Evolutionary conservation across 2,888 invertebrate species (phyloP), one percentile per base, ranked within the genome.

Genomic region (Xestia c-nigrum): DNA sequence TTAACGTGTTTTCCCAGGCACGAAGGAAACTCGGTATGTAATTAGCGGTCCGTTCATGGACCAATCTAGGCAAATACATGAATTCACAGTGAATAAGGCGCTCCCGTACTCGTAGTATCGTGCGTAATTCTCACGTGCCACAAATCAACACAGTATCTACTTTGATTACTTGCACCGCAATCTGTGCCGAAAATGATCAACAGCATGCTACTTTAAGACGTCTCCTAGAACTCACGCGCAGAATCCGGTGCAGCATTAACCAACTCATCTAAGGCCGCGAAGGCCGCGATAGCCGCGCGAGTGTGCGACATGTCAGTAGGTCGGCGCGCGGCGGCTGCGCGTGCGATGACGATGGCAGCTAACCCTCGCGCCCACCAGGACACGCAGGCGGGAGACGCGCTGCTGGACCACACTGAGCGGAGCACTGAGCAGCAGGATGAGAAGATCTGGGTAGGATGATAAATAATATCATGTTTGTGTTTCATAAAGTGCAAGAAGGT

Each of bases 321-420:
- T 0, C 90, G 89, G 0, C 94, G 87, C 0, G 95, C 94, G 0
- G 89, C 91, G 0, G 94, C 94, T 0, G 96, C 95, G 55, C 95
- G 93, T 14, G 92, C 94, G 19, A 92, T 89, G 21, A 96, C 91
- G 5, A 93, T 87, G 5, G 92, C 95, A 2, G 93, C 96, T 75
- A 96, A 89, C 16, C 94, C 96, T 24, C 96, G 94, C 88, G 96
- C 96, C 95, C 96, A 96, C 94, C 95, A 95, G 85, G 94, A 93
- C 85, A 94, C 94, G 82, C 91, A 86, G 52, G 85, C 87, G 19
- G 91, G 80, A 0, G 89, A 61, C 31, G 90, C 88, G 14, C 83
- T 67, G 40, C 89, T 70, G 0, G 90, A 87, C 96, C 96, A 97
- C 85, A 96, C 93, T 38, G 88, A 89, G 80, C 95, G 94, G 2